Percentiles rank a stretch among this genome's conserved stretches.
Conservation (phyloP, 2,888 invertebrate species). For the Hofmannophila pseudospretella region DNA sequence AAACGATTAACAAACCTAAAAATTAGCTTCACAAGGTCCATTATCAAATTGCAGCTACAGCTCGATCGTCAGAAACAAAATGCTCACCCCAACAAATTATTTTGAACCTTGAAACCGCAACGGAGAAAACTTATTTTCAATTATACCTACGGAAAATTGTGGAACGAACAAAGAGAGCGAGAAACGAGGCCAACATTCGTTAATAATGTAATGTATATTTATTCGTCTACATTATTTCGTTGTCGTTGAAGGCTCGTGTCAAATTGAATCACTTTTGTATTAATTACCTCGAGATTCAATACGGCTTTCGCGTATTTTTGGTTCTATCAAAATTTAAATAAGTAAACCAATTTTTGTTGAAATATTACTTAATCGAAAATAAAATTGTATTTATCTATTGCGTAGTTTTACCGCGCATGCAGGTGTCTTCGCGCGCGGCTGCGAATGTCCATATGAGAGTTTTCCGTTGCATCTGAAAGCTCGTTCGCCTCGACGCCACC, state of each 20-base stretch:
- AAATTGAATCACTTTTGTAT: conserved; percentile 48
- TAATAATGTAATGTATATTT: conserved; percentile 78
- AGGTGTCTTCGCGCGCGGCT: too few species aligned
- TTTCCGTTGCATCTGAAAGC: neutral
- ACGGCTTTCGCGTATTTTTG: neutral
- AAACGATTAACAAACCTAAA: conserved; percentile 41
- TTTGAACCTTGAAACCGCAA: conserved; percentile 63
- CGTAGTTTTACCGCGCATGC: too few species aligned
- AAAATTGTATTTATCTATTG: too few species aligned
- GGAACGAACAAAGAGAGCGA: conserved; percentile 75
- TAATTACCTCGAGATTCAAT: conserved; percentile 2
- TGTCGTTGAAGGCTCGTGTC: conserved; percentile 52
- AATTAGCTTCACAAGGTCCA: conserved; percentile 33
- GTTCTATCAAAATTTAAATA: neutral
- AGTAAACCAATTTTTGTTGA: too few species aligned
- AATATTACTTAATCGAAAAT: too few species aligned
- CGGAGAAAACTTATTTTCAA: conserved; percentile 64
- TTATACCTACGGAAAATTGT: conserved; percentile 56
- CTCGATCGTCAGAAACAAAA: conserved; percentile 55
- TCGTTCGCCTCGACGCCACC: too few species aligned
- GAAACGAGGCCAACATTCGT: conserved; percentile 77
- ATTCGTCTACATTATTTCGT: conserved; percentile 70
- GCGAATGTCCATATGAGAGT: neutral
- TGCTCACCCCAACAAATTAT: conserved; percentile 54
- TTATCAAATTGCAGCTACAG: conserved; percentile 27